Base-by-base conservation (phyloP, 2,888 invertebrate species). In the Theristus sp. region DNA sequence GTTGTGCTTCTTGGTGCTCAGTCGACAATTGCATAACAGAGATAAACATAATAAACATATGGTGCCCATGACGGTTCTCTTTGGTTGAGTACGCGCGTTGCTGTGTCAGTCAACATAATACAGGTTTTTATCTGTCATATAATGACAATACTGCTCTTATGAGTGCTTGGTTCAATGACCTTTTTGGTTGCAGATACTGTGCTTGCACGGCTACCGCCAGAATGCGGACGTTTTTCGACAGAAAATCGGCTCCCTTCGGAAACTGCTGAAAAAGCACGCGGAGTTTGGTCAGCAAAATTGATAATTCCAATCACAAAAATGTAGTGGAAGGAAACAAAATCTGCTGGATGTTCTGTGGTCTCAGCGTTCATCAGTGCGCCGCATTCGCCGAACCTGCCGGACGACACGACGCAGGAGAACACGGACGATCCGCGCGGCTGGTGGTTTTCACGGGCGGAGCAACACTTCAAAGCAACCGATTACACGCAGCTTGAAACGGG, bases 171-270 rank as follows among this genome's bases (percentile, higher is more conserved):
- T n/a, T n/a, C n/a, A n/a, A 13, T 38, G 38, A 38, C 38, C 17
- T 38, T 38, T 17, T 38, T 17, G 6, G 10, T 49, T 24, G 20
- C 54, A 66, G 56, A 66, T 71, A 54, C 65, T 71, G 22, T 71
- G 71, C 30, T 64, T 71, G 29, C 71, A 71, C 57, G 71, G 71
- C 13, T 71, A 71, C 58, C 67, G 71, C 10, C 71, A 71, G 61
- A 69, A 68, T 56, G 69, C 63, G 31, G 63, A 64, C 25, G 62
- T 66, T 10, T 71, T 71, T 62, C 65, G 71, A 2, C 66, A 68
- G 53, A 70, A 70, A 63, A 69, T 67, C 1, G 69, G 71, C 24
- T 67, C 66, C 13, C 63, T 68, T 2, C 56, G 70, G 30, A 71
- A 70, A 53, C 59, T 66, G 1, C 60, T 67, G 28, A 66, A 66